Evolutionary conservation across 2,113 vertebrate species (phyloP), one percentile per base, ranked within the genome.

Genomic region (Pedionomus torquatus): DNA sequence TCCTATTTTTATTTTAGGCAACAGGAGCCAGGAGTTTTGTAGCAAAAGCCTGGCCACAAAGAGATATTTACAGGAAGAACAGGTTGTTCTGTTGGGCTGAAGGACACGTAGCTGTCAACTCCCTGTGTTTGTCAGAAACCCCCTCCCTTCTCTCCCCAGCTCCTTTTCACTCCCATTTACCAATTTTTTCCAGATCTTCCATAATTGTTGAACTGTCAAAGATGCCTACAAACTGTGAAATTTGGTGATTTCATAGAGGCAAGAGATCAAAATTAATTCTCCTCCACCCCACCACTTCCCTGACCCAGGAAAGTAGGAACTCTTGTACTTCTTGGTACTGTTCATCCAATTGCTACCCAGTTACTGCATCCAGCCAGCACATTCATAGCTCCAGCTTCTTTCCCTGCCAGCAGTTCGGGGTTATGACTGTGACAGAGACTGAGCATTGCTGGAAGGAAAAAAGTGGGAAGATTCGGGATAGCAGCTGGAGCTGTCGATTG

Each of bases 381-480:
- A 13, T 49, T 61, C 54, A 14, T 31, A 57, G 30, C 74, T 90
- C 19, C 35, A 61, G 33, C 20, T 74, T 77, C 69, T 85, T 70
- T 39, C 33, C 72, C 74, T 65, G 13, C 9, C 35, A 35, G 44
- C 19, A 16, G 6, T 46, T 39, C 16, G 25, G 57, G 65, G 48
- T 7, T 46, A 7, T 2, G 0, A 11, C 18, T 46, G 7, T 2
- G 0, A 13, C 17, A n/a, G 78, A 60, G 11, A 35, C 15, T 11
- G 43, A 43, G 11, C 26, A 13, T 2, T 61, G 17, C 17, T 46
- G 51, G 46, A 77, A 65, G 46, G 33, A 35, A 17, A 65, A 44
- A 74, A 57, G 17, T 20, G 17, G 43, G 58, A 77, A 63, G 54
- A 14, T 18, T 15, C 2, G 14, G 5, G 33, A 55, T 39, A 51